Percentiles rank a stretch among this genome's conserved stretches.
Evolutionary conservation across 2,888 invertebrate species (phyloP).

Genomic region (Pristionchus maxplancki): DNA sequence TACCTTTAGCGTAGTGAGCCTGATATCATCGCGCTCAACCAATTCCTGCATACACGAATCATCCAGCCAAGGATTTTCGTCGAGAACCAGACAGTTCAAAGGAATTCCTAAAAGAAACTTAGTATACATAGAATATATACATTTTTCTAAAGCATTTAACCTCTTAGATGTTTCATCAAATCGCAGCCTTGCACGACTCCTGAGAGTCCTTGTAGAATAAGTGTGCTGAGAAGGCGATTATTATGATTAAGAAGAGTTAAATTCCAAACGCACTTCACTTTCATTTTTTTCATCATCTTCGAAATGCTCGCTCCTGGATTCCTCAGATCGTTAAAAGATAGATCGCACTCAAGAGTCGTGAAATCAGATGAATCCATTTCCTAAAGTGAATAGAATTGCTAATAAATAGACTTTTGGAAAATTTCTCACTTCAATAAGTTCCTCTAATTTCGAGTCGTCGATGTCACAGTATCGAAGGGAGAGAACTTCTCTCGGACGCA

Average conservation of each 20-base stretch:
- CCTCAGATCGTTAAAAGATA: not conserved
- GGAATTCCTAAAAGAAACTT: too few species aligned
- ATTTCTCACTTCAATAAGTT: not conserved
- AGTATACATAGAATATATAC: too few species aligned
- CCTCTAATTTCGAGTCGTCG: not conserved
- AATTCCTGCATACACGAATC: not conserved
- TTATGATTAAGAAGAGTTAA: not conserved
- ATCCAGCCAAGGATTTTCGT: conserved; percentile 28
- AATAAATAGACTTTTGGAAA: too few species aligned
- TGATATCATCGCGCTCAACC: not conserved
- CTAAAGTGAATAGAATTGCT: not conserved
- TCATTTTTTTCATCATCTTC: not conserved
- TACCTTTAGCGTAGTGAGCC: not conserved
- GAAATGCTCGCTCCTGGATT: not conserved
- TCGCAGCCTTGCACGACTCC: not conserved
- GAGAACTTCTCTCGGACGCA: conserved; percentile 4
- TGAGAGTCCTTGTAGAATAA: not conserved
- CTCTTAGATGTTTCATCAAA: not conserved
- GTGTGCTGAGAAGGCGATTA: not conserved
- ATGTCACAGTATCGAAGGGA: not conserved
- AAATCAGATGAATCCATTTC: not conserved
- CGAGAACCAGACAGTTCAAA: not conserved
- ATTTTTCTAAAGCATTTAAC: too few species aligned
- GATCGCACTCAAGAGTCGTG: not conserved
- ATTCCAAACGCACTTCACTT: not conserved